Base-by-base conservation (phyloP, 1,140 invertebrate genomes). In the Drosophila simulans region DNA sequence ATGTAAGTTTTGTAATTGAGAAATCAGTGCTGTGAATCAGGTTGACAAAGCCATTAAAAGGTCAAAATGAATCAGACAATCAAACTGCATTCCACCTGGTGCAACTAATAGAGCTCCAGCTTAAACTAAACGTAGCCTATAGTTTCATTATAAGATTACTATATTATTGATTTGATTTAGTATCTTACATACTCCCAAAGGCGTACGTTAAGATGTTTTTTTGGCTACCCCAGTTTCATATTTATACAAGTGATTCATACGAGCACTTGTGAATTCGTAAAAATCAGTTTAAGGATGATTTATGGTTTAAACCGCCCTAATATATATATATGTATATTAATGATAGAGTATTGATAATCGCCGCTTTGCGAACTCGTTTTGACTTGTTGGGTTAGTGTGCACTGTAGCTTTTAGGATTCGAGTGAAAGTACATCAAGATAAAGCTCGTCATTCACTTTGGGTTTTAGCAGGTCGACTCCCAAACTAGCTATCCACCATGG, bases 1-100 rank as follows among this genome's bases (percentile, higher is more conserved):
- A 96, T 92, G 96, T 96, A 93, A 95, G 95, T 94, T 53, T 12
- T 13, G 2, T 1, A 31, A 31, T 35, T 42, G 25, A 1, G 1
- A 20, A 48, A 25, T 12, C 45, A 12, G 22, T 7, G 20, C 20
- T 25, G 13, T 46, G 45, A 25, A 13, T 46, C 45, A 46, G 13
- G n/a, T n/a, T 27, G 12, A 51, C 42, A 51, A 15, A 5, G 22
- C 22, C 10, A 10, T 10, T 12, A 8, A 45, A 46, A 31, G 25
- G n/a, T 27, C n/a, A 51, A 4, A 20, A 20, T 17, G 42, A 10
- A 45, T 22, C 10, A 11, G 17, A 45, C 11, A 45, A 45, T 20
- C 4, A 20, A 45, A 20, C 42, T 20, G 10, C 42, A 20, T 45
- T 45, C 42, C 42, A 45, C 0, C 10, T 12, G 15, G 42, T 45